Conservation (phyloP, 1,140 invertebrate species). For the Trichonephila inaurata region DNA sequence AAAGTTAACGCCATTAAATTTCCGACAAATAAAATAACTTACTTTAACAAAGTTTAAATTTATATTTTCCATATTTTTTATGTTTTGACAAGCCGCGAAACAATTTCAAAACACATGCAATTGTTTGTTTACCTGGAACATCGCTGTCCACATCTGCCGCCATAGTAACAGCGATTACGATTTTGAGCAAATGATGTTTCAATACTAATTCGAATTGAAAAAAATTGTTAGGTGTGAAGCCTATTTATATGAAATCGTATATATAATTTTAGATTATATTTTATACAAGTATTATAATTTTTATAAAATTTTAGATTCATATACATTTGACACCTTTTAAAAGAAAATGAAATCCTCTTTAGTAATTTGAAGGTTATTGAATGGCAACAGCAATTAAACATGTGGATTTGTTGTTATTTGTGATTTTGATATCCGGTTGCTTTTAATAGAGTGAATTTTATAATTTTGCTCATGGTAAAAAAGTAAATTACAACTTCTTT, state of each 20-base stretch:
- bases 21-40: neutral
- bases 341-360: neutral
- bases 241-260: neutral
- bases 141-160: slow-evolving; percentile 70
- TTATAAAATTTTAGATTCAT: neutral
- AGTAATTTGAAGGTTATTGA: neutral
- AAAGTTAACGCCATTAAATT: neutral
- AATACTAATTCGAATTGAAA: neutral
- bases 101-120: slow-evolving; percentile 30
- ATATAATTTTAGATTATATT: neutral
- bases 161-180: slow-evolving; percentile 60
- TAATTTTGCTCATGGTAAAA: neutral
- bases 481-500: no score
- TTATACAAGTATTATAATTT: neutral
- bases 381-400: neutral
- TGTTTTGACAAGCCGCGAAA: neutral
- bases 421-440: neutral
- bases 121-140: slow-evolving; percentile 73
- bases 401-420: slow-evolving; percentile 23
- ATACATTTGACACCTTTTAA: neutral
- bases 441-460: neutral
- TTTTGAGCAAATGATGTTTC: neutral
- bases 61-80: neutral
- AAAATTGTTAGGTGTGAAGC: neutral
- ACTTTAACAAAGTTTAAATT: neutral